Evolutionary conservation across 23 tunicate genomes (phyloP).

Genomic region (Ciona savignyi): DNA sequence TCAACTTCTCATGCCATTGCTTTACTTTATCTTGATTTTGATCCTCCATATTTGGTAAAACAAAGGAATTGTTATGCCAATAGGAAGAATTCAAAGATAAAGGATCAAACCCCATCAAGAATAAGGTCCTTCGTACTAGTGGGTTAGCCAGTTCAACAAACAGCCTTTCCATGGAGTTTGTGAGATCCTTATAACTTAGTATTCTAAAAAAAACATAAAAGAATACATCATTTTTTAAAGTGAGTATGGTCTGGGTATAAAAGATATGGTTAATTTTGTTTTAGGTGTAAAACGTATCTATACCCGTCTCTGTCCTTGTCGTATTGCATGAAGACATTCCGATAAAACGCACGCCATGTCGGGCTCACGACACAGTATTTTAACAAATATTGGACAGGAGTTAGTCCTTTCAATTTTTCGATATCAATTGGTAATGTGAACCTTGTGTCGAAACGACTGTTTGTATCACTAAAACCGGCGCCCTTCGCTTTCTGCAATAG

Average conservation of each 20-base stretch:
- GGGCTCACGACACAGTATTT: constrained; percentile 45
- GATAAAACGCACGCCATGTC: constrained; percentile 67
- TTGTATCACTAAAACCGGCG: constrained; percentile 50
- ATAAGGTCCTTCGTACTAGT: constrained; percentile 29
- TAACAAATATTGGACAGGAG: constrained; percentile 43
- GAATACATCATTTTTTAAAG: no score
- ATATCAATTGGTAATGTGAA: constrained; percentile 60
- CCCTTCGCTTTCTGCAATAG: constrained; percentile 14
- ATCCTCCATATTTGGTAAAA: no score
- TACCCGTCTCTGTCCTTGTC: constrained; percentile 69
- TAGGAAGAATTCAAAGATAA: not conserved
- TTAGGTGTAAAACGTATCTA: no score
- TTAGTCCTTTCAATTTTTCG: constrained; percentile 30
- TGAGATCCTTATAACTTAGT: constrained; percentile 30
- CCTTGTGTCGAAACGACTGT: constrained; percentile 57
- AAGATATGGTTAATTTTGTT: no score
- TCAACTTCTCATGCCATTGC: constrained; percentile 30
- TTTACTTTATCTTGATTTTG: no score
- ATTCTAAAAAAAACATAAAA: constrained; percentile 28
- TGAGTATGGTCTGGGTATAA: no score
- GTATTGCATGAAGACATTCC: constrained; percentile 32
- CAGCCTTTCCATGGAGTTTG: constrained; percentile 56
- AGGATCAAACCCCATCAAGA: constrained; percentile 55
- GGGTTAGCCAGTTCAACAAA: constrained; percentile 78
- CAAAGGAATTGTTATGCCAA: no score